A percentile compares a stretch with the other conserved stretches of the same genome.
Evolutionary conservation across 2,797 vertebrate genomes (phyloP).

Genomic region (Serranus cabrilla): DNA sequence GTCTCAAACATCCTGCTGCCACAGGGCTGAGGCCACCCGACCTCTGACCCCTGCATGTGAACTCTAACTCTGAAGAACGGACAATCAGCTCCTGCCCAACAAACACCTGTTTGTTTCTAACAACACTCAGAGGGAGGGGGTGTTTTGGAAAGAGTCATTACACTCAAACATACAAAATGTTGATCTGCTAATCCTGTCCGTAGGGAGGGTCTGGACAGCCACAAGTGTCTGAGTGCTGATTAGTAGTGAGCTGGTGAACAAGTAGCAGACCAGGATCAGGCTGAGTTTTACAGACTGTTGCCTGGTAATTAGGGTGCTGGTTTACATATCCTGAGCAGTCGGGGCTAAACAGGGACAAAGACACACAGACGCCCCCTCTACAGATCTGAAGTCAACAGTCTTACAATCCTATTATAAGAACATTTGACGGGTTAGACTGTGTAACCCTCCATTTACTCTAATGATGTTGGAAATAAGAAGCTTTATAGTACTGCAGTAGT

Average conservation of each 20-base stretch:
- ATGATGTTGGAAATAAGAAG: not conserved
- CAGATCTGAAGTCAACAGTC: constrained; percentile 10
- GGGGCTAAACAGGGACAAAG: constrained; percentile 20
- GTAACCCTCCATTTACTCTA: not conserved
- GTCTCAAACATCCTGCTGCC: constrained; percentile 63
- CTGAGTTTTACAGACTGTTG: constrained; percentile 68
- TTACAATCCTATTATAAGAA: not conserved
- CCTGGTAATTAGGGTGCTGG: constrained; percentile 63
- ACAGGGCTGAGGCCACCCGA: constrained; percentile 59
- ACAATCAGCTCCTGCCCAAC: constrained; percentile 58
- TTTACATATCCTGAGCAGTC: constrained; percentile 61
- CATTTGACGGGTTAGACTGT: not conserved
- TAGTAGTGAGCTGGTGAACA: constrained; percentile 61
- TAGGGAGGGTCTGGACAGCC: constrained; percentile 76
- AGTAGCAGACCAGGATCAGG: constrained; percentile 74
- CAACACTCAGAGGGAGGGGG: constrained; percentile 28
- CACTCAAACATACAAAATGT: constrained; percentile 48
- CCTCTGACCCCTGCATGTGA: constrained; percentile 70
- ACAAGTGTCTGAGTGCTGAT: constrained; percentile 73
- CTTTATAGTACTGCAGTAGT: not conserved
- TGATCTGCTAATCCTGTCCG: constrained; percentile 76
- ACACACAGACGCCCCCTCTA: not conserved
- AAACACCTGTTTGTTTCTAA: constrained; percentile 81
- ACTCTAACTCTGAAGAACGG: constrained; percentile 64
- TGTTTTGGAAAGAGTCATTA: constrained; percentile 56